phyloP scores from a whole-genome alignment of 1,140 invertebrate species.

The Macrocentrus cingulum region DNA sequence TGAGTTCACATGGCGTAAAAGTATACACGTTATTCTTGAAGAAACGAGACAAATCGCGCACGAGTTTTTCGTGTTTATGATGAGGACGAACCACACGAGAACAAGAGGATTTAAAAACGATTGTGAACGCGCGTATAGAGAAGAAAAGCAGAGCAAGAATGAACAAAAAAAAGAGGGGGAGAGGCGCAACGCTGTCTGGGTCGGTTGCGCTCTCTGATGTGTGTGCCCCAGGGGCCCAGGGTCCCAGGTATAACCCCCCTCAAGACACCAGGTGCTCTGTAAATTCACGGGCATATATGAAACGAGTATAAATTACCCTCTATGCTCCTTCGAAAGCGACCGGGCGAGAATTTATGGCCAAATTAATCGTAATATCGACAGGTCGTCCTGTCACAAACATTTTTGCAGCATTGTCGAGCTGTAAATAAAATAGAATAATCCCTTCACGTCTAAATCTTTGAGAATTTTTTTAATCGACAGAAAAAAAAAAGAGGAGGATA shows the following conservation, averaged over 20 bases:
- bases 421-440: background rate
- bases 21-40: too few relatives aligned
- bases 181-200: slow-evolving; percentile 32
- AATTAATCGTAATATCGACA: slow-evolving; percentile 57
- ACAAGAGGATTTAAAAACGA: background rate
- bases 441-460: background rate
- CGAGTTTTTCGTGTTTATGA: background rate
- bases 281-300: slow-evolving; percentile 25
- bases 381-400: slow-evolving; percentile 9
- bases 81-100: background rate
- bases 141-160: background rate
- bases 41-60: too few relatives aligned
- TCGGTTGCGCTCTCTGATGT: background rate
- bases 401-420: background rate
- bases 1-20: too few relatives aligned
- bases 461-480: background rate
- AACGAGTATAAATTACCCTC: slow-evolving; percentile 53
- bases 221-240: slow-evolving; percentile 15
- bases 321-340: slow-evolving; percentile 45
- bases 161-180: slow-evolving; percentile 6
- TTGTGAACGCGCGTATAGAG: background rate
- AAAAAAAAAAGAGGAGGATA: background rate
- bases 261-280: slow-evolving; percentile 48
- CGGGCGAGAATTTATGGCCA: slow-evolving; percentile 52
- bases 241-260: slow-evolving; percentile 37